Evolutionary conservation across 2,113 vertebrate species (phyloP), one percentile per base, ranked within the genome.

Genomic region (Stigmatopora nigra): DNA sequence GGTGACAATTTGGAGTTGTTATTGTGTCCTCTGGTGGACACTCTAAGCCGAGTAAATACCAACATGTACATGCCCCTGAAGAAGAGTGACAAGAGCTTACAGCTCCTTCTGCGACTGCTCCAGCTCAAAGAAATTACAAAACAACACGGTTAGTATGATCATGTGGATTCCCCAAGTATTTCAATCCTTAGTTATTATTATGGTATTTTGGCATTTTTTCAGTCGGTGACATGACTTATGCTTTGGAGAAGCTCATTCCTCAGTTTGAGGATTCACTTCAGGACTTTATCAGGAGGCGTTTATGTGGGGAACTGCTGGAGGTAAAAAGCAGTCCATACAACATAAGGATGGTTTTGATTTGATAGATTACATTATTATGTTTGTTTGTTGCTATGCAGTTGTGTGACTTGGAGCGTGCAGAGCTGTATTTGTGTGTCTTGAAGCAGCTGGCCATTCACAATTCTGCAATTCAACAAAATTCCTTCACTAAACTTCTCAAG

Each of bases 31-130:
- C 90, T 98, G 64, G 84, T 95, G 88, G 93, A 94, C 73, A 89
- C 91, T 46, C 89, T 99, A 68, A 85, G 84, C 83, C 91, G 92
- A 88, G 83, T 97, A 65, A 87, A 91, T 76, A 92, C 93, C 76
- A 94, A 92, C 65, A 91, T 91, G 69, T 98, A 99, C 88, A 80
- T 96, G 83, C 91, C 94, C 53, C 71, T 91, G 71, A 82, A 86
- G 57, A 97, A 93, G 91, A 81, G 91, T 3, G 94, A 99, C 88
- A 91, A 92, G 89, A 92, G 93, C 87, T 90, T 98, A 69, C 95
- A 98, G 90, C 80, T 98, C 53, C 68, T 94, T 77, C 78, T 95
- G 73, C 86, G 83, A 68, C 83, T 98, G 75, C 65, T 96, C 74
- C 91, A 91, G 84, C 90, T 89, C 1, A 68, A 71, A 49, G 41